These are phyloP conservation scores for Motacilla tschutschensis DNA, from an alignment of 2,113 vertebrate genomes.

Conservation along the genomic window DNA sequence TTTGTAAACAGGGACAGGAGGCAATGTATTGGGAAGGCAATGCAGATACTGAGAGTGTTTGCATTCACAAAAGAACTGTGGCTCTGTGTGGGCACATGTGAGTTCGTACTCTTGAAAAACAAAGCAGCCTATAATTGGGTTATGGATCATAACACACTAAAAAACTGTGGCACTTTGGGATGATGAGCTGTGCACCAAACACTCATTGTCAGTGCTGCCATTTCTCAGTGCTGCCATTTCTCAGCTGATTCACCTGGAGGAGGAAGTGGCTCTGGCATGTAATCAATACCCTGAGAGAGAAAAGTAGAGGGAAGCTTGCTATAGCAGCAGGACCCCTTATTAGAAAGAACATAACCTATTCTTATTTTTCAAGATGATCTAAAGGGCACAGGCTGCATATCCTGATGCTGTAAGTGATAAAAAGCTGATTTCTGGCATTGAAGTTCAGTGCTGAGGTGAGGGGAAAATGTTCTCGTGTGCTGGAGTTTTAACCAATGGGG, in stretches of 20 bases:
- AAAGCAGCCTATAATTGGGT: slow-evolving; percentile 11
- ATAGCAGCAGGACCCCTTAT: slow-evolving; percentile 42
- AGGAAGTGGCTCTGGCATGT: slow-evolving; percentile 60
- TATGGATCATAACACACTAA: slow-evolving; percentile 46
- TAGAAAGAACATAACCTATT: slow-evolving; percentile 12
- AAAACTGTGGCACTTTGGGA: not conserved
- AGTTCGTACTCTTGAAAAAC: not conserved
- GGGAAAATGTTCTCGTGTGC: not conserved
- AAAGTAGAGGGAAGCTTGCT: slow-evolving; percentile 1
- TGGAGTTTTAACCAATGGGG: not conserved
- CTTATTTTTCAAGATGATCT: slow-evolving; percentile 18
- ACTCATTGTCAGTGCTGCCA: slow-evolving; percentile 51
- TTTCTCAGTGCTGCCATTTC: slow-evolving; percentile 67
- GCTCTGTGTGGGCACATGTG: not conserved
- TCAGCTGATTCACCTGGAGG: slow-evolving; percentile 1
- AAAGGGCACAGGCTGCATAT: slow-evolving; percentile 50
- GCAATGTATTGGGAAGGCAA: not conserved
- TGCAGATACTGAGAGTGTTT: not conserved
- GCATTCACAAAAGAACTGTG: not conserved
- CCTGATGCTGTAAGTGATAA: not conserved
- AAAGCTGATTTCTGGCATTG: not conserved
- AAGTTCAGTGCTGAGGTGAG: not conserved
- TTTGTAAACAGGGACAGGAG: not conserved
- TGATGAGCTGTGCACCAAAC: slow-evolving; percentile 28
- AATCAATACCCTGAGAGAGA: slow-evolving; percentile 57